Base-by-base conservation (phyloP, 2,113 vertebrate genomes). In the Pseudorectes ferrugineus region DNA sequence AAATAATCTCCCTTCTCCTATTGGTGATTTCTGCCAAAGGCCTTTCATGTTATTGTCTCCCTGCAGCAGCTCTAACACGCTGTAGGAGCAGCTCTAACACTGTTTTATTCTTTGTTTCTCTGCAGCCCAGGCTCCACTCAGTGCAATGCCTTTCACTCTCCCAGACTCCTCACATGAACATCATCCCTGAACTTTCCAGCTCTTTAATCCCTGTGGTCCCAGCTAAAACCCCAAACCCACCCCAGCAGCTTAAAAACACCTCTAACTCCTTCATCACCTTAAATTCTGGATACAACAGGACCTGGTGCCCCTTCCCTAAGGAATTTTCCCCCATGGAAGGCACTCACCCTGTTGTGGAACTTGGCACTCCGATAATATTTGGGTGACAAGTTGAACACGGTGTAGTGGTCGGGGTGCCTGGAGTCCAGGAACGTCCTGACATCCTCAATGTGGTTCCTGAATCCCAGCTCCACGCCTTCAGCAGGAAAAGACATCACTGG, bases 401-500 rank as follows among this genome's bases (percentile, higher is more conserved):
- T 99, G 97, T 99, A 99, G 97, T 99, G 99, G 97, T 99, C 99
- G 10, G 99, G 98, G 93, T 99, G 99, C 54, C 99, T 98, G 78
- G 99, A 99, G 97, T 99, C 99, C 81, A 99, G 94, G 95, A 99
- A 99, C 1, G 99, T 99, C 89, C 99, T 98, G n/a, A 99, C 99
- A 38, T 99, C 99, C 89, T 99, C 99, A 7, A 99, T 99, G 55
- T 99, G 99, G 97, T 99, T 99, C 97, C 99, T 98, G 96, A 99
- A 99, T 46, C 99, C 99, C 92, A 99, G 97, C 96, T 99, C 99
- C 25, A 99, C 99, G 0, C 97, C 98, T 95, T 99, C 99, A n/a
- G 98, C 98, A 40, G 99, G 99, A 93, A 99, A 99, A 62, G 99
- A 99, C 99, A 99, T 99, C 96, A 99, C 99, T 99, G 36, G 52